Evolutionary conservation across 1,140 invertebrate genomes (phyloP), one percentile per base, ranked within the genome.

Genomic region (Forficula auricularia): DNA sequence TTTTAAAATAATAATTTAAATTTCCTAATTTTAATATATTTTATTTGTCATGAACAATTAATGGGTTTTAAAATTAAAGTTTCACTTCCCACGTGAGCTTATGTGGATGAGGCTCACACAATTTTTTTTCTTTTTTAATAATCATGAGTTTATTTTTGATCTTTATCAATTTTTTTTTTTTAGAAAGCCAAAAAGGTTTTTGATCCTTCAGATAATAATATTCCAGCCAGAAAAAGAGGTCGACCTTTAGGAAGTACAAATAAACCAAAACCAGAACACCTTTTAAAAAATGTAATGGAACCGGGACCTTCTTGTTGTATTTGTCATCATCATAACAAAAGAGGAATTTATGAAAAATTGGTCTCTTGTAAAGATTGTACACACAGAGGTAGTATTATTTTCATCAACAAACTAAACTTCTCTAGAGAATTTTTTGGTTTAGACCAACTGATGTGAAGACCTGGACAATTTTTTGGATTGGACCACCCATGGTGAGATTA

Each of bases 341-440:
- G 66, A 48, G 73, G 71, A 0, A 66, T 68, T 15, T 64, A 61
- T 50, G 82, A 84, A 54, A 67, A 67, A 37, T 64, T 86, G 31
- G 67, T 86, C 1, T 67, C 75, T 45, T 88, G 83, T 57, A 63
- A 77, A 39, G 80, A 84, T 57, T 88, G 83, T 50, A 79, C 74
- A 41, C 77, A 79, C 43, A 78, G 79, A 73, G 77, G 79, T 80
- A 64, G 59, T 14, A 43, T 41, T 6, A 42, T 39, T 43, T 12
- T 33, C 36, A 13, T 42, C n/a, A 15, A 36, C n/a, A 15, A 14
- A 9, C n/a, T 32, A 9, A 9, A 9, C n/a, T 32, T 9, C 31
- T 9, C 9, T n/a, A 9, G 9, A 32, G n/a, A n/a, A 9, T n/a
- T 32, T 9, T 9, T 32, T 32, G 9, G 9, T n/a, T 9, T 32